Evolutionary conservation across 1,140 invertebrate genomes (phyloP), one percentile per base, ranked within the genome.

Genomic region (Colletes gigas): DNA sequence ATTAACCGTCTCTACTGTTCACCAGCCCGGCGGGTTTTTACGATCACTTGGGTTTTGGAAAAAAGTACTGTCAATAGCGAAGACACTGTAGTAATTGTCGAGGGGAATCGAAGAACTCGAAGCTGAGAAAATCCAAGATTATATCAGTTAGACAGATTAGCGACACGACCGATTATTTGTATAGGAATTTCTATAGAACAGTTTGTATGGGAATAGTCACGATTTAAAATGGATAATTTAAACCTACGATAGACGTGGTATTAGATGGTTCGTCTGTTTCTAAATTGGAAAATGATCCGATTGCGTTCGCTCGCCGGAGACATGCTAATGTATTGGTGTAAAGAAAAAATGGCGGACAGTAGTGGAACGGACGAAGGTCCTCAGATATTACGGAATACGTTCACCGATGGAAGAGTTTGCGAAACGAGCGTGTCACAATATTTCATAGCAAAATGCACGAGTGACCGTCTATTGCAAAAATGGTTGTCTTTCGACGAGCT

Each of bases 21-120:
- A 82, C 82, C 82, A 90, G 83, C 82, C 80, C 81, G 82, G 84
- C 82, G 69, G 78, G 77, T 62, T 44, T 59, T 39, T 19, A 50
- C 78, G 69, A 75, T 74, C 62, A 63, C 30, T 67, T 5, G 63
- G 9, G 63, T 65, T 66, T 19, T 66, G 65, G 44, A 44, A 39
- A 21, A 67, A 67, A 52, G n/a, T 44, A 47, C n/a, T n/a, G 63
- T 47, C 41, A 47, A 47, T 47, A 47, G 5, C 17, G 63, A 66
- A 44, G 5, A 8, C 3, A 44, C 44, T 44, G 44, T 44, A 6
- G 44, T 44, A 44, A 9, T 44, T 44, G 44, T 3, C 44, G 44
- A 9, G 44, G 44, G 44, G 8, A 44, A 44, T 44, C 44, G 44
- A 44, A 6, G 44, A 44, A 9, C 44, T 44, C 8, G 44, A 44